These are phyloP conservation scores for Drosophila hydei DNA, from an alignment of 1,140 invertebrate species.

Conservation along the genomic window DNA sequence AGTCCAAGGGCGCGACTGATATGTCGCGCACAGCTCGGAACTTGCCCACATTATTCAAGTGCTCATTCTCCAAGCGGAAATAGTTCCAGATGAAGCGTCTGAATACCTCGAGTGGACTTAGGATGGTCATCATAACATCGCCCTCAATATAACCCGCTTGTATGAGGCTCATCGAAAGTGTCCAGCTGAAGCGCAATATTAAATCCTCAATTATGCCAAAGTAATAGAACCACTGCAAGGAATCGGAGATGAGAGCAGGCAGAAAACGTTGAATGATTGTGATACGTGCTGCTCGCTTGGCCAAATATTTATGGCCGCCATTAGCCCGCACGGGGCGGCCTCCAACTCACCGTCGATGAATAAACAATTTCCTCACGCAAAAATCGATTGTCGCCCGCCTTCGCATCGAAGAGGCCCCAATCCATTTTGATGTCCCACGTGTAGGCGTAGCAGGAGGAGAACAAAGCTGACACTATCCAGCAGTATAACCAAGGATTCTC, in stretches of 20 bases:
- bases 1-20: slow-evolving; percentile 92
- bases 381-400: slow-evolving; percentile 91
- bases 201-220: slow-evolving; percentile 99
- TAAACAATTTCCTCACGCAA: slow-evolving; percentile 92
- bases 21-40: slow-evolving; percentile 96
- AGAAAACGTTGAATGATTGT: slow-evolving; percentile 57
- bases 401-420: slow-evolving; percentile 97
- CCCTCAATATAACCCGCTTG: slow-evolving; percentile 89
- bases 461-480: slow-evolving; percentile 90
- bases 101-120: slow-evolving; percentile 93
- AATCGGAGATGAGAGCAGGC: slow-evolving; percentile 85
- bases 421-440: slow-evolving; percentile 99
- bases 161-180: slow-evolving; percentile 90
- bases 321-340: slow-evolving; percentile 36
- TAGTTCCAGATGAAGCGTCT: slow-evolving; percentile 96
- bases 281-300: slow-evolving; percentile 65
- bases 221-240: slow-evolving; percentile 94
- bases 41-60: slow-evolving; percentile 97
- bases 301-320: slow-evolving; percentile 75
- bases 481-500: slow-evolving; percentile 93
- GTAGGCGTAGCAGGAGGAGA: slow-evolving; percentile 95
- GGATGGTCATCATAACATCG: slow-evolving; percentile 91
- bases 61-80: slow-evolving; percentile 96
- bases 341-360: slow-evolving; percentile 86
- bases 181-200: slow-evolving; percentile 93